Conservation (phyloP, 2,113 vertebrate species). For the Pelodiscus sinensis region DNA sequence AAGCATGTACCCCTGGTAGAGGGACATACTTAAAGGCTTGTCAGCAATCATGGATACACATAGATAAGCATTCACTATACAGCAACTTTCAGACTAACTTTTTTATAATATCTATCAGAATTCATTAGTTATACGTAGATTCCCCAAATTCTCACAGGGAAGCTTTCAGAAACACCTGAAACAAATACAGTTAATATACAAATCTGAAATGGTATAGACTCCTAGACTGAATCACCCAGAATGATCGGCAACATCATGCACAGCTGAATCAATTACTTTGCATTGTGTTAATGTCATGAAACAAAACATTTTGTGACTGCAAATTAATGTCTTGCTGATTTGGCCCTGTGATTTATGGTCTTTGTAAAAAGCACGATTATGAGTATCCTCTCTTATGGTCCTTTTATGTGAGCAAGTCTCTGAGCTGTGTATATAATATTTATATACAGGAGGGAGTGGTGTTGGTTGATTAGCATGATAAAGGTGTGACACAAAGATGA, state of each 20-base stretch:
- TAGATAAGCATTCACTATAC: too few relatives aligned
- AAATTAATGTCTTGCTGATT: slow-evolving; percentile 35
- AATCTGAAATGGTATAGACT: not conserved
- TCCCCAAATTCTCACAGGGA: too few relatives aligned
- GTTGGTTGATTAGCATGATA: too few relatives aligned
- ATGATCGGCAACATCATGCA: slow-evolving; percentile 26
- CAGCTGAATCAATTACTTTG: slow-evolving; percentile 29
- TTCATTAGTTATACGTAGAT: too few relatives aligned
- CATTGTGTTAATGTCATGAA: not conserved
- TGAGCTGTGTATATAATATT: too few relatives aligned
- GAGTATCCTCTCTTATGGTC: slow-evolving; percentile 2
- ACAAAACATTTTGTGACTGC: slow-evolving; percentile 13
- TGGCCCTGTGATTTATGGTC: not conserved
- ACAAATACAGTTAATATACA: not conserved
- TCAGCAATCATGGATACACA: too few relatives aligned
- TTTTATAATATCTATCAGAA: too few relatives aligned
- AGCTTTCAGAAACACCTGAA: not conserved
- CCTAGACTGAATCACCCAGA: not conserved
- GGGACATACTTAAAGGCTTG: too few relatives aligned
- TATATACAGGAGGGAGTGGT: too few relatives aligned
- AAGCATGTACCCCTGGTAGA: too few relatives aligned
- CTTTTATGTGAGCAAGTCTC: too few relatives aligned
- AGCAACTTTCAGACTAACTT: too few relatives aligned
- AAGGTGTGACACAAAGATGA: not conserved
- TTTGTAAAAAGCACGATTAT: not conserved